Percentiles rank a stretch among this genome's conserved stretches.
Conservation (phyloP, 2,113 vertebrate species). For the Irena cyanogastra region DNA sequence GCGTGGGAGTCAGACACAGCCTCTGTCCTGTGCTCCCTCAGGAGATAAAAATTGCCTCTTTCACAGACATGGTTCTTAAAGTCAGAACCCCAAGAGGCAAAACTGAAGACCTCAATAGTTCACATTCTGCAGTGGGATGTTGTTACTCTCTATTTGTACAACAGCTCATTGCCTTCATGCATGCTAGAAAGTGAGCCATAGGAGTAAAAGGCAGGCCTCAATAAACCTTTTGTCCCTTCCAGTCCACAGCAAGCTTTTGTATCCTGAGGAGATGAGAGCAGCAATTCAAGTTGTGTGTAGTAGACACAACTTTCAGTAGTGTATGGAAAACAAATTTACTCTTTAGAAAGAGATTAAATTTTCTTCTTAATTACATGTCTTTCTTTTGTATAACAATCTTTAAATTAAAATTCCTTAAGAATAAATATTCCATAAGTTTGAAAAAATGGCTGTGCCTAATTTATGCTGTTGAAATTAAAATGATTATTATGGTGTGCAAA, state of each 20-base stretch:
- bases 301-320: not conserved
- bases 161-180: not conserved
- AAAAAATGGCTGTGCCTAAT: not conserved
- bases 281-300: not conserved
- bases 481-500: not conserved
- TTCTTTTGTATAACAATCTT: not conserved
- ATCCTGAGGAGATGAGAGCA: not conserved
- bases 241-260: not conserved
- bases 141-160: not conserved
- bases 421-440: not conserved
- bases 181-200: not conserved
- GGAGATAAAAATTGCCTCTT: not conserved
- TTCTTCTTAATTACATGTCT: not conserved
- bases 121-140: not conserved
- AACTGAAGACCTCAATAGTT: not conserved
- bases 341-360: not conserved
- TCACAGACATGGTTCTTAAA: not conserved
- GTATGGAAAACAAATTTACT: not conserved
- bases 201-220: not conserved
- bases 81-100: not conserved
- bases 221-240: not conserved
- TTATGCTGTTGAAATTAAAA: not conserved
- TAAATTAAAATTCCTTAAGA: not conserved
- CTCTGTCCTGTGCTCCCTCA: not conserved
- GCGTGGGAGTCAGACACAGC: not conserved